Base-by-base conservation (phyloP, 2,113 vertebrate genomes). In the Gopherus evgoodei region DNA sequence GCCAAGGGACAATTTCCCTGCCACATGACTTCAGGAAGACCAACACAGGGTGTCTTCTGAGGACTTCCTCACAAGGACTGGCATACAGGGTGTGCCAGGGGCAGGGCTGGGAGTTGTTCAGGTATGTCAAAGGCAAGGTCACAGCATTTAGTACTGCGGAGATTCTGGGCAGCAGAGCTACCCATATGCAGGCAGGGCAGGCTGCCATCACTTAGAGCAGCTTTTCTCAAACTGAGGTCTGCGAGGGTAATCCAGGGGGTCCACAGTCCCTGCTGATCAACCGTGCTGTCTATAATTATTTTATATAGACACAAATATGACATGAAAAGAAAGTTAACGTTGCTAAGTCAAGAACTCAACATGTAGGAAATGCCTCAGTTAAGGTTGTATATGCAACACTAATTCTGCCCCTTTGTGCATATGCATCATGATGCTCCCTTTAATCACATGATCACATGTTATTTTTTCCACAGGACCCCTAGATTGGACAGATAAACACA, bases 181-280 rank as follows among this genome's bases (percentile, higher is more conserved):
- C 80, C 50, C n/a, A 72, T n/a, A 72, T 72, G 31, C 65, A 35
- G 11, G 2, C 35, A 69, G 35, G 19, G 35, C 35, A n/a, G 65
- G 65, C 65, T 86, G 89, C 57, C 91, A 44, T 78, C 86, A 76
- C 95, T 95, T 93, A 62, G 42, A 85, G 54, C 81, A 3, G 50
- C 4, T 13, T 53, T 53, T 53, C 19, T 53, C 52, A 53, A 53
- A 53, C 52, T 8, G 52, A 1, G 19, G 19, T 53, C 52, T 53
- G 52, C 17, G 17, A 53, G 52, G 52, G 52, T 53, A 53, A 19
- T 53, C 17, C 52, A 53, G 52, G 17, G 52, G 17, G 52, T 53
- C 52, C 19, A 2, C 6, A 6, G 52, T 21, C 52, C 52, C 6
- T 53, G 52, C 52, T 53, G 52, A 53, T 53, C 52, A 53, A 42